These are phyloP conservation scores for Ictidomys tridecemlineatus DNA, from an alignment of 2,113 vertebrate genomes.

Conservation along the genomic window DNA sequence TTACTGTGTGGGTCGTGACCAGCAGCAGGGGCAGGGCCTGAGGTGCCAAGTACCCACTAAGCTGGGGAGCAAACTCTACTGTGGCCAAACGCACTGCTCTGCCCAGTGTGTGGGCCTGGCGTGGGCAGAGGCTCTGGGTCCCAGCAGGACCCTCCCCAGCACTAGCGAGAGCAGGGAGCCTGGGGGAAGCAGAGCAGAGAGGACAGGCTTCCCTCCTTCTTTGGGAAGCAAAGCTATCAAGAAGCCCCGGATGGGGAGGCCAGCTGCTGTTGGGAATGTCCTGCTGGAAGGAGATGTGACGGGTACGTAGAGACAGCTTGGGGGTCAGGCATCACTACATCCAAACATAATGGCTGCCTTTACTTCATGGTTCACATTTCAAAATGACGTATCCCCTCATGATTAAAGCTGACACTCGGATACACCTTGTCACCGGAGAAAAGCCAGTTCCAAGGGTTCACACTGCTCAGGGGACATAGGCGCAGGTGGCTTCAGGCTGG, in stretches of 20 bases:
- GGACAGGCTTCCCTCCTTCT: neutral
- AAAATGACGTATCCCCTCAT: neutral
- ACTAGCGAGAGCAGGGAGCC: fast-evolving
- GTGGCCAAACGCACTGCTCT: too few species aligned
- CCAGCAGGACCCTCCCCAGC: too few species aligned
- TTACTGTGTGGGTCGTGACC: constrained; percentile 67
- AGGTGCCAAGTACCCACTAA: neutral
- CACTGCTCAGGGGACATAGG: neutral
- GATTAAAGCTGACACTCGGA: neutral
- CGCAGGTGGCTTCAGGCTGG: neutral
- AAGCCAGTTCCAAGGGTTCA: neutral
- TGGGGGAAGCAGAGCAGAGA: neutral
- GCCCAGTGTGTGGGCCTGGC: neutral
- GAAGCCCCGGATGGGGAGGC: neutral
- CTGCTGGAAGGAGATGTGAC: neutral
- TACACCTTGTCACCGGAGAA: neutral
- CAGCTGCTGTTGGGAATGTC: neutral
- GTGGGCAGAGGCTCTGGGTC: neutral
- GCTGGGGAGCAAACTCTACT: too few species aligned
- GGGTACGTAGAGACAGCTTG: neutral
- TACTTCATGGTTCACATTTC: neutral
- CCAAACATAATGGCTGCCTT: neutral
- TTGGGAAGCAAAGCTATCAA: neutral
- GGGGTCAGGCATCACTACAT: neutral
- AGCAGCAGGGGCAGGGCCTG: neutral